Conservation (phyloP, 1,140 invertebrate species). For the Neodiprion virginianus region DNA sequence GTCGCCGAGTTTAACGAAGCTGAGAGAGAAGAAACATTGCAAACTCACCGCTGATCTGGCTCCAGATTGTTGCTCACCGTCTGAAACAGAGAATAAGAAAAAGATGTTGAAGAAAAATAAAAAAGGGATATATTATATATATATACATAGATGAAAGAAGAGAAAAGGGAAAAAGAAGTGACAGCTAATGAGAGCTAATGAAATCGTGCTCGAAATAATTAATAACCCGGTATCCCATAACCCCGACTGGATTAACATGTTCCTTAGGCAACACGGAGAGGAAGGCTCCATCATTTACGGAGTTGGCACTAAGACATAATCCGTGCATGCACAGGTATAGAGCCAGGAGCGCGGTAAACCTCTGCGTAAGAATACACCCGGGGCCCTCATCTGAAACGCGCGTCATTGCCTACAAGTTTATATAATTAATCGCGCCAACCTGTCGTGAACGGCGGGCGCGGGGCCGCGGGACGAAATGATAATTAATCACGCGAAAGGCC, state of each 20-base stretch:
- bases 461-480: background rate
- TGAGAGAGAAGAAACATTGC: background rate
- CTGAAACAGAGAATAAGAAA: conserved; percentile 45
- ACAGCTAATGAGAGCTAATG: conserved; percentile 19
- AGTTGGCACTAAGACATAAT: conserved; percentile 14
- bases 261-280: background rate
- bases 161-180: conserved; percentile 8
- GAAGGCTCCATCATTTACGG: conserved; percentile 11
- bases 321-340: background rate
- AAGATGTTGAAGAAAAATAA: background rate
- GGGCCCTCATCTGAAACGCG: conserved; percentile 11
- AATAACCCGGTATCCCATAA: conserved; percentile 16
- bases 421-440: conserved; percentile 39
- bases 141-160: background rate
- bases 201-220: conserved; percentile 19
- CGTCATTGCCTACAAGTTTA: conserved; percentile 34
- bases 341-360: background rate
- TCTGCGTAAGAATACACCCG: background rate
- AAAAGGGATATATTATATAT: too few species aligned
- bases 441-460: background rate
- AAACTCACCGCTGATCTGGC: conserved; percentile 44
- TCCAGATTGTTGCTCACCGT: conserved; percentile 32
- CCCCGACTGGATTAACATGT: conserved; percentile 11
- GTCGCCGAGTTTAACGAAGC: background rate
- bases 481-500: conserved; percentile 4